Conservation (phyloP, 1,140 invertebrate genomes). For the Patella vulgata region DNA sequence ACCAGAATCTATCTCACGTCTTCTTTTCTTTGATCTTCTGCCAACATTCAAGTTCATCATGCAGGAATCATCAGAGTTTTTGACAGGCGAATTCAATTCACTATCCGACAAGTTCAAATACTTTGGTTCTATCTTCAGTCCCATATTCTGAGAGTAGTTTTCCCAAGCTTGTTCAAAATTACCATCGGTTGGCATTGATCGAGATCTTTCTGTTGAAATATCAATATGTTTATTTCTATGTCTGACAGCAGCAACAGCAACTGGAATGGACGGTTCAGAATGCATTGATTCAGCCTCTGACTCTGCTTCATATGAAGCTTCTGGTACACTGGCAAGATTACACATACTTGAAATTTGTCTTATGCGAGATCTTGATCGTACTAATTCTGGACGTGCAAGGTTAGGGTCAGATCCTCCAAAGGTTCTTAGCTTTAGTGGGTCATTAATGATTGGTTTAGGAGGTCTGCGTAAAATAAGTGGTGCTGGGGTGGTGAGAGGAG, state of each 20-base stretch:
- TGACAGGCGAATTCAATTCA: too few species aligned
- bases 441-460: slow-evolving; percentile 3
- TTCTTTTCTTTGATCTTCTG: slow-evolving; percentile 11
- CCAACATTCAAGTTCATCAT: slow-evolving; percentile 19
- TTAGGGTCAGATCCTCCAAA: slow-evolving; percentile 16
- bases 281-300: slow-evolving; percentile 7
- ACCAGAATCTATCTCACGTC: slow-evolving; percentile 8
- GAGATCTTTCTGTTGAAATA: slow-evolving; percentile 33
- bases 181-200: slow-evolving; percentile 45
- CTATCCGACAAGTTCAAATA: too few species aligned
- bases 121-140: too few species aligned
- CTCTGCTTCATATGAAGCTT: slow-evolving; percentile 51
- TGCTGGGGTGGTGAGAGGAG: too few species aligned
- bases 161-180: slow-evolving; percentile 33
- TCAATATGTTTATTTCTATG: slow-evolving; percentile 26
- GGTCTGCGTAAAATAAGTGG: background rate
- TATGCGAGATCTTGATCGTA: slow-evolving; percentile 13
- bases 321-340: slow-evolving; percentile 59
- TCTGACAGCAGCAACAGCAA: slow-evolving; percentile 25
- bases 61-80: too few species aligned
- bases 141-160: slow-evolving; percentile 20
- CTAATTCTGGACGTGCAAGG: background rate
- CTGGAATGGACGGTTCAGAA: slow-evolving; percentile 22
- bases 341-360: slow-evolving; percentile 48
- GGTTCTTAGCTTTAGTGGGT: background rate